A percentile compares a stretch with the other conserved stretches of the same genome.
phyloP scores from a whole-genome alignment of 2,797 vertebrate genomes.

The Rhinoraja longicauda region DNA sequence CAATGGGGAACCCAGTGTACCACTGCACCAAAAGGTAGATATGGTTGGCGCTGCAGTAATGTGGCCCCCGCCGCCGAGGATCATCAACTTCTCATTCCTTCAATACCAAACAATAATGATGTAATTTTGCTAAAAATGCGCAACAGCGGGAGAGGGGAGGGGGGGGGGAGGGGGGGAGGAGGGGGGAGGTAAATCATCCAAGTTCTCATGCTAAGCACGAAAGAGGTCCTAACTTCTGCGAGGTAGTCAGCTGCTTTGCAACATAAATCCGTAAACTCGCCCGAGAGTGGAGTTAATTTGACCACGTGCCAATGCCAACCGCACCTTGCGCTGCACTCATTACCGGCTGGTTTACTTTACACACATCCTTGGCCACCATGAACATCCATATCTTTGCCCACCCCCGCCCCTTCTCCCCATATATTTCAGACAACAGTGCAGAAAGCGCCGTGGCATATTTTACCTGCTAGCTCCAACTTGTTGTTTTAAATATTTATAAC shows the following conservation, averaged over 20 bases:
- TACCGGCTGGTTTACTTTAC: not conserved
- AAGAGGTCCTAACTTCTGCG: not conserved
- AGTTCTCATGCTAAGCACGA: not conserved
- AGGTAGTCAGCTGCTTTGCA: not conserved
- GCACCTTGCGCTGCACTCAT: not conserved
- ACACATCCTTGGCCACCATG: not conserved
- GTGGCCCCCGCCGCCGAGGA: not conserved
- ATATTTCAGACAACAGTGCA: not conserved
- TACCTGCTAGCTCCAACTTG: not conserved
- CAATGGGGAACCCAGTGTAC: no score
- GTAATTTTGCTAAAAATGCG: not conserved
- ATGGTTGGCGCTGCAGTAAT: not conserved
- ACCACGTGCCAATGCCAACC: not conserved
- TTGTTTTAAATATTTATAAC: not conserved
- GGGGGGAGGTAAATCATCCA: not conserved
- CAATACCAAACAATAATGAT: conserved; percentile 12
- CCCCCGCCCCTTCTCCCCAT: no score
- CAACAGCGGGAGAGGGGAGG: not conserved
- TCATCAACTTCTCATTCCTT: not conserved
- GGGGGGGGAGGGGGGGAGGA: no score
- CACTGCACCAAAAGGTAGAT: conserved; percentile 19
- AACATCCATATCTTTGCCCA: not conserved
- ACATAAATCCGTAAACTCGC: not conserved
- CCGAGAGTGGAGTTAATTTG: not conserved
- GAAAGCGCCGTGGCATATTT: not conserved